Percentiles rank a stretch among this genome's conserved stretches.
These are phyloP conservation scores for Timema podura DNA, from an alignment of 2,888 invertebrate species.

Conservation along the genomic window DNA sequence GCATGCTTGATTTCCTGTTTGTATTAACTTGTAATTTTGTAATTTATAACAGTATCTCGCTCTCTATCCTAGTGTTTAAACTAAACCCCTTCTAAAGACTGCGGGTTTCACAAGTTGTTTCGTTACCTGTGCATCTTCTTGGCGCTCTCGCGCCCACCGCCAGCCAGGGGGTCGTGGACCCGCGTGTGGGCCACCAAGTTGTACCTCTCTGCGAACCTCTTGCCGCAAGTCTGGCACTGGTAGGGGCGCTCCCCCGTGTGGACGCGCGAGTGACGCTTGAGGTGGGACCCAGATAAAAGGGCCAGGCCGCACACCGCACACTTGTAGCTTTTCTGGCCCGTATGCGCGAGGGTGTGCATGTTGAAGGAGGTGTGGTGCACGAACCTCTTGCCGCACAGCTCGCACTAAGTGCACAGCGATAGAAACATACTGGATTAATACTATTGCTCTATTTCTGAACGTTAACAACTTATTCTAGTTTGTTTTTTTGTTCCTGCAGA, in stretches of 20 bases:
- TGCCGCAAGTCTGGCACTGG: slow-evolving; percentile 55
- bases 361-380: slow-evolving; percentile 67
- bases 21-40: no score
- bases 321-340: slow-evolving; percentile 56
- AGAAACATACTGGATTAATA: background rate
- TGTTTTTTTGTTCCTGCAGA: no score
- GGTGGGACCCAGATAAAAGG: slow-evolving; percentile 61
- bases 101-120: no score
- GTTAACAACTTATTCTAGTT: background rate
- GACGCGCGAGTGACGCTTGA: slow-evolving; percentile 62
- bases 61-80: no score
- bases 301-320: slow-evolving; percentile 58
- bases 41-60: no score
- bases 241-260: slow-evolving; percentile 59
- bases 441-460: background rate
- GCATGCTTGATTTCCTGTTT: no score
- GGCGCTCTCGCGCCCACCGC: slow-evolving; percentile 28
- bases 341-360: slow-evolving; percentile 63
- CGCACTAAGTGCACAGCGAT: slow-evolving; percentile 47
- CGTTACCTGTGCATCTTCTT: slow-evolving; percentile 38
- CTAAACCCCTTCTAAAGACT: no score
- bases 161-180: slow-evolving; percentile 23
- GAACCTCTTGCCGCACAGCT: slow-evolving; percentile 60
- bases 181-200: slow-evolving; percentile 44
- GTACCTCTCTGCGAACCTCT: slow-evolving; percentile 56